phyloP scores from a whole-genome alignment of 1,140 invertebrate species.

The Aphis craccivora region DNA sequence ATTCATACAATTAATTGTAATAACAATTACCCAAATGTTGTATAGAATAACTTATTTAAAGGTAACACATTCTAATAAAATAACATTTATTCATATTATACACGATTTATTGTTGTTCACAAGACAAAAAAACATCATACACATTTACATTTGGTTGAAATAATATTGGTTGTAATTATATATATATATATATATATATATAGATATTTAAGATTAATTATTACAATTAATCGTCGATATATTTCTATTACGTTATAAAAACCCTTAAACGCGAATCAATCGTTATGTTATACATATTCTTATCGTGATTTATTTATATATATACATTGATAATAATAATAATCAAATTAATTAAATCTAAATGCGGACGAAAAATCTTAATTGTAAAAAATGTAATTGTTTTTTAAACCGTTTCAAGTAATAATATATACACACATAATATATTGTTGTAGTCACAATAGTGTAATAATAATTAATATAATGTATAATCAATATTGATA shows the following conservation, averaged over 20 bases:
- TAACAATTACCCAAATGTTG: no score
- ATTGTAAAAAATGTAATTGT: background rate
- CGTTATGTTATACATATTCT: background rate
- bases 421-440: slow-evolving; percentile 5
- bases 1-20: no score
- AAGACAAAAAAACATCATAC: slow-evolving; percentile 30
- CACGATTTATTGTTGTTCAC: slow-evolving; percentile 42
- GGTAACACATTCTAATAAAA: background rate
- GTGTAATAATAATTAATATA: slow-evolving; percentile 1
- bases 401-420: background rate
- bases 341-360: slow-evolving; percentile 27
- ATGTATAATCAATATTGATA: slow-evolving; percentile 30
- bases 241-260: slow-evolving; percentile 41
- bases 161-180: slow-evolving; percentile 34
- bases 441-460: slow-evolving; percentile 12
- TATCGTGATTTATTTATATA: slow-evolving; percentile 15
- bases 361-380: slow-evolving; percentile 15
- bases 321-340: slow-evolving; percentile 14
- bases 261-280: slow-evolving; percentile 38
- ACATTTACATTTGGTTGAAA: slow-evolving; percentile 27
- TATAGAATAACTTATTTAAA: no score
- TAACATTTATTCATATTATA: slow-evolving; percentile 9
- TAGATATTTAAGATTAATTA: slow-evolving; percentile 11
- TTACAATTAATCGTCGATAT: slow-evolving; percentile 7
- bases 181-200: slow-evolving; percentile 3